Conservation (phyloP, 2,888 invertebrate genomes). For the Hanleya hanleyi region DNA sequence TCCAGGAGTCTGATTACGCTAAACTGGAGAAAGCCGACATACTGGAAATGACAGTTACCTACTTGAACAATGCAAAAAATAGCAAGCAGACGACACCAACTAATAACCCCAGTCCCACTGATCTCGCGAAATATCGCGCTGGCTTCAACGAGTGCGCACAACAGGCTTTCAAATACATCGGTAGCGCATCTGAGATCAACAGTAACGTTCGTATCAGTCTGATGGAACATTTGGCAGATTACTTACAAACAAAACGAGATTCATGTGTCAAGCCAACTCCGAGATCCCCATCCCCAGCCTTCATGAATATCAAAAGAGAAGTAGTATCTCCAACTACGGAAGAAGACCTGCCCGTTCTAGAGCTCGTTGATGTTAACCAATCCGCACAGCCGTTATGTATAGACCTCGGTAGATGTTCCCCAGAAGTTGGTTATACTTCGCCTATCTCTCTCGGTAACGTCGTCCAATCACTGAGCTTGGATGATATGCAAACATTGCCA, state of each 20-base stretch:
- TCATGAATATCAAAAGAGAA: neutral
- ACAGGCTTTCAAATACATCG: neutral
- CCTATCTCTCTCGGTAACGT: no score
- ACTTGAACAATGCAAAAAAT: neutral
- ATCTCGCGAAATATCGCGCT: neutral
- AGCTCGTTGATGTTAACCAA: no score
- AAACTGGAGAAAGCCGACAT: constrained; percentile 12
- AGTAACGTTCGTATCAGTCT: neutral
- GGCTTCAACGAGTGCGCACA: constrained; percentile 8
- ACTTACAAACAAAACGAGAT: neutral
- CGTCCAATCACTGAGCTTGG: no score
- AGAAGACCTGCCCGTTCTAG: no score
- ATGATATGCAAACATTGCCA: no score
- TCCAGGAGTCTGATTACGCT: neutral
- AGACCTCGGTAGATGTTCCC: no score
- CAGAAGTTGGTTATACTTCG: no score
- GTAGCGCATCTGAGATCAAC: neutral
- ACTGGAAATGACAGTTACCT: neutral
- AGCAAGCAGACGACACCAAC: no score
- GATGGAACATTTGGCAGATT: constrained; percentile 9
- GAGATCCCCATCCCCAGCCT: neutral
- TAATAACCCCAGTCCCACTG: no score
- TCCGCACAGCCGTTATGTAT: no score
- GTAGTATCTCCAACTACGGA: neutral
- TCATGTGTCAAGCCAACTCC: neutral